Evolutionary conservation across 1,140 invertebrate species (phyloP).

Genomic region (Aphelinus certus): DNA sequence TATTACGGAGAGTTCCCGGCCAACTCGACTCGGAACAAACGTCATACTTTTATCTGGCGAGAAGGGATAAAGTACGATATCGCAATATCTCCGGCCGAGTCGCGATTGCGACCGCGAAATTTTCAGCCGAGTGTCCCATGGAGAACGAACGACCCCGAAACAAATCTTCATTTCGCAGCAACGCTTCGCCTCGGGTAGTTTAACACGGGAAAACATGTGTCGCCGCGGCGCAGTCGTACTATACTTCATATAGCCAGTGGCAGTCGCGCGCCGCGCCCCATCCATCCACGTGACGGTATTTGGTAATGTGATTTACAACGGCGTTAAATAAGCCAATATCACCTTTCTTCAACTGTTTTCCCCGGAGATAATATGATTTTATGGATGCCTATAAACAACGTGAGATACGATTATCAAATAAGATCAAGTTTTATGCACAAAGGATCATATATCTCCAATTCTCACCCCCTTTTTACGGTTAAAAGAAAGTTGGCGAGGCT

Average conservation of each 20-base stretch:
- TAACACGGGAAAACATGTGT: constrained; percentile 62
- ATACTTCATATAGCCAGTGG: constrained; percentile 61
- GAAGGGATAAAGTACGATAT: constrained; percentile 23
- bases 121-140: constrained; percentile 44
- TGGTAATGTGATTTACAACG: constrained; percentile 62
- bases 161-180: constrained; percentile 62
- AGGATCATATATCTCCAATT: no score
- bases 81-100: constrained; percentile 21
- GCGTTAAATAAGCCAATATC: constrained; percentile 61
- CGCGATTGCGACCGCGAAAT: constrained; percentile 19
- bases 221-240: constrained; percentile 62
- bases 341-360: constrained; percentile 34
- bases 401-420: no score
- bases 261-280: constrained; percentile 47
- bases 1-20: no score
- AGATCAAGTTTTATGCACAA: no score
- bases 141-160: constrained; percentile 46
- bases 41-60: neutral
- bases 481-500: no score
- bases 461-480: no score
- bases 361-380: no score
- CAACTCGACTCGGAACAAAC: neutral
- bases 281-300: constrained; percentile 59
- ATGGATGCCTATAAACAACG: no score
- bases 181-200: constrained; percentile 38